Base-by-base conservation (phyloP, 2,113 vertebrate species). In the Tylochromis polylepis region DNA sequence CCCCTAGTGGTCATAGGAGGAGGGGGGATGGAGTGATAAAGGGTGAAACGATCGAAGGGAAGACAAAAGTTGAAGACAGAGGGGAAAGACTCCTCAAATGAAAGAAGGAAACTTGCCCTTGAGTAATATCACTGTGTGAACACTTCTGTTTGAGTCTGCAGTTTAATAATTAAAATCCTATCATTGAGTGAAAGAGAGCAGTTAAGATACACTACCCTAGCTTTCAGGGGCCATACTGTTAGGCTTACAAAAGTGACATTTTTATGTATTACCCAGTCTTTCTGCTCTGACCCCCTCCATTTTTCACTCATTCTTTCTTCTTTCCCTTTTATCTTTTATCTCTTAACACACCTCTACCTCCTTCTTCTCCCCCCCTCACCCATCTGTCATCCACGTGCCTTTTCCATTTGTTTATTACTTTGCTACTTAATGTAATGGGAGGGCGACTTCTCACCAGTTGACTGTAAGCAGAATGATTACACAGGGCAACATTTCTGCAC, bases 111-210 rank as follows among this genome's bases (percentile, higher is more conserved):
- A 51, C n/a, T 29, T 27, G 55, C 10, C 75, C 72, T 70, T 34
- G 5, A 10, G 11, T 53, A 38, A 59, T 82, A 29, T 85, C 46
- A 43, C 24, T 90, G 60, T 62, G 77, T 82, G 62, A 56, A 55
- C 59, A 18, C 41, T 60, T 87, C 34, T 85, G 29, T 85, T 36
- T 90, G 31, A 85, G 59, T 87, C 15, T 82, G 59, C 15, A 56
- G 91, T 85, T 91, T 92, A 90, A 93, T 89, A 82, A 82, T 86
- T 88, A 60, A 91, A 92, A 91, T 85, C 87, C 82, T 60, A 60
- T 87, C 62, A 91, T 85, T 53, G 72, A 88, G 72, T 70, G 81
- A 88, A 86, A 91, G 83, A 85, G 79, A 79, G 78, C 83, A 82
- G 85, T 85, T 91, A 91, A 84, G 84, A 80, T 87, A 81, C 57